These are phyloP conservation scores for Aplysina aerophoba DNA, from an alignment of 37 sponge, comb jelly and placozoan genomes.

Conservation along the genomic window DNA sequence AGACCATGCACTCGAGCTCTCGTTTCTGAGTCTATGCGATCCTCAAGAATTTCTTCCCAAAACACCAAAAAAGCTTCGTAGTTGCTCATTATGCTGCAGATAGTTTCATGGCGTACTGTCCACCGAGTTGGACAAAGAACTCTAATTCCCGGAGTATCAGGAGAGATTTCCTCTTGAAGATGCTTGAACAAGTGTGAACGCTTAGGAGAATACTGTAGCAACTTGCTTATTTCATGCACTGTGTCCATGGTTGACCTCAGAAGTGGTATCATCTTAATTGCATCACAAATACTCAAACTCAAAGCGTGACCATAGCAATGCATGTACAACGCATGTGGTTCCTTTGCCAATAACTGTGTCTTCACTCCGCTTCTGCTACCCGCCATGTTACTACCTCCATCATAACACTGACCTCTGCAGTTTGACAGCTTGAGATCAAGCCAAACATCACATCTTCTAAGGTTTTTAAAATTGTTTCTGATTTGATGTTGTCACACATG, in stretches of 20 bases:
- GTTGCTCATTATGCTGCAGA: slow-evolving; percentile 28
- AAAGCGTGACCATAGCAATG: slow-evolving; percentile 40
- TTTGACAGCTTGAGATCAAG: slow-evolving; percentile 30
- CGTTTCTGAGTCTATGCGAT: slow-evolving; percentile 42
- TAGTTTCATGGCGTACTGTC: slow-evolving; percentile 44
- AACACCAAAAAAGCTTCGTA: slow-evolving; percentile 13
- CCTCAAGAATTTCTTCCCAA: slow-evolving; percentile 35
- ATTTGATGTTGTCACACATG: slow-evolving; percentile 17
- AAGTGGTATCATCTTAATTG: slow-evolving; percentile 26
- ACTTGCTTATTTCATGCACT: slow-evolving; percentile 45
- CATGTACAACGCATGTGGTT: slow-evolving; percentile 37
- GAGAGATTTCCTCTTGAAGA: slow-evolving; percentile 14
- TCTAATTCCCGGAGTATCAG: slow-evolving; percentile 34
- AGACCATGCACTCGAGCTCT: slow-evolving; percentile 37
- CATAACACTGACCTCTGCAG: slow-evolving; percentile 44
- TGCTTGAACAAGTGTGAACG: slow-evolving; percentile 21
- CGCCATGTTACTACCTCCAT: slow-evolving; percentile 49
- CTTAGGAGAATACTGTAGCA: slow-evolving; percentile 50
- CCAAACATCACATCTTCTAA: slow-evolving; percentile 40
- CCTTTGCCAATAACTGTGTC: slow-evolving; percentile 32
- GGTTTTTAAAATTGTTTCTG: slow-evolving; percentile 27
- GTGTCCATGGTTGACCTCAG: slow-evolving; percentile 46
- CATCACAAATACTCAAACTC: slow-evolving; percentile 35
- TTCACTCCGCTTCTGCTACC: slow-evolving; percentile 33
- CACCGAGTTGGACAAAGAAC: slow-evolving; percentile 52